These are phyloP conservation scores for Cryptocephalus moraei DNA, from an alignment of 2,888 invertebrate genomes.

Conservation along the genomic window DNA sequence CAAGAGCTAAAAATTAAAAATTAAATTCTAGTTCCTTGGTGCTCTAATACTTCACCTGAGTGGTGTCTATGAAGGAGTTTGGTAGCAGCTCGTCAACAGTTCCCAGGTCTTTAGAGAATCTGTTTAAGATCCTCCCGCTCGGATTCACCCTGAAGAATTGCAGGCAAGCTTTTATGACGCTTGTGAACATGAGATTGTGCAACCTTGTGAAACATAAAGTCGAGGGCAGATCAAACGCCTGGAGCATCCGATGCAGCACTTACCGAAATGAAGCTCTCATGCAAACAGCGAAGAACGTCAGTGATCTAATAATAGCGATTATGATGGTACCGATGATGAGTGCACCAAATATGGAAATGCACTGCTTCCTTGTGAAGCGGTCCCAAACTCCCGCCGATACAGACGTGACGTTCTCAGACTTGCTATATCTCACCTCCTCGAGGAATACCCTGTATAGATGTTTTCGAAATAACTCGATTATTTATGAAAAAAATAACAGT, in stretches of 20 bases:
- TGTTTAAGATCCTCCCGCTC: slow-evolving; percentile 54
- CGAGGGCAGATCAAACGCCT: slow-evolving; percentile 39
- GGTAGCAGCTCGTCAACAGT: slow-evolving; percentile 45
- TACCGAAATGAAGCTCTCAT: slow-evolving; percentile 46
- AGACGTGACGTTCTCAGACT: slow-evolving; percentile 6
- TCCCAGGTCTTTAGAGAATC: slow-evolving; percentile 62
- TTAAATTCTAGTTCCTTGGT: not conserved
- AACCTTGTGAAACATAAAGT: slow-evolving; percentile 36
- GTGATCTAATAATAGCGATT: slow-evolving; percentile 37
- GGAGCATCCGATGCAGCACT: slow-evolving; percentile 38
- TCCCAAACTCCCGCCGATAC: slow-evolving; percentile 12
- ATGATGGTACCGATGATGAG: slow-evolving; percentile 36
- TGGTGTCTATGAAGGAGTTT: slow-evolving; percentile 37
- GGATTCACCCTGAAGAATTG: slow-evolving; percentile 72
- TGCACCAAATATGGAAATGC: slow-evolving; percentile 36
- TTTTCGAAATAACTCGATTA: too few relatives aligned
- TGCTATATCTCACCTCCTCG: slow-evolving; percentile 18
- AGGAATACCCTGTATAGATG: slow-evolving; percentile 22
- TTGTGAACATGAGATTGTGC: slow-evolving; percentile 65
- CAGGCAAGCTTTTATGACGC: slow-evolving; percentile 54
- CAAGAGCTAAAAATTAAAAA: slow-evolving; percentile 39
- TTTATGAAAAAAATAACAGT: too few relatives aligned
- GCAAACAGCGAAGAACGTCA: slow-evolving; percentile 51
- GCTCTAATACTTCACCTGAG: slow-evolving; percentile 27
- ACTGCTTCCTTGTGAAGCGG: slow-evolving; percentile 22